A percentile compares a stretch with the other conserved stretches of the same genome.
phyloP scores from a whole-genome alignment of 2,888 invertebrate species.

The Latrodectus hesperus region DNA sequence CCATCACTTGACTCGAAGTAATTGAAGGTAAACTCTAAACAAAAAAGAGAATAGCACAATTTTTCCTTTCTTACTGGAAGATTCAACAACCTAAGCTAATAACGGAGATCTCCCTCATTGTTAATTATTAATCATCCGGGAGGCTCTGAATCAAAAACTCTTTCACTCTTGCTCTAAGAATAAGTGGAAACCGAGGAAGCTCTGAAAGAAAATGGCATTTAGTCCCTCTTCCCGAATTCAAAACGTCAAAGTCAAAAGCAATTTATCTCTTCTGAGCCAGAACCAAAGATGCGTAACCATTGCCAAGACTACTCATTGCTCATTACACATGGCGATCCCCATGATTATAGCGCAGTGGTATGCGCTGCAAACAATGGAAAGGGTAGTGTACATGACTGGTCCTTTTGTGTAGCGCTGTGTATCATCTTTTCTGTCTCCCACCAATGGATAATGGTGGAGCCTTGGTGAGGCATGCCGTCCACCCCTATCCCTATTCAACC shows the following conservation, averaged over 20 bases:
- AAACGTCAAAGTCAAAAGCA: constrained; percentile 53
- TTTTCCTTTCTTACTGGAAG: constrained; percentile 46
- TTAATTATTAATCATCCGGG: constrained; percentile 53
- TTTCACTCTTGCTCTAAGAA: constrained; percentile 37
- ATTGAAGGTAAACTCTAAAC: not conserved
- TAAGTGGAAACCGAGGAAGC: constrained; percentile 5
- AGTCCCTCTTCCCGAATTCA: constrained; percentile 47
- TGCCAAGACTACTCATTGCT: constrained; percentile 53
- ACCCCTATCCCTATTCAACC: constrained; percentile 42
- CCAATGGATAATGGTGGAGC: constrained; percentile 51
- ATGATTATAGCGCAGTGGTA: constrained; percentile 55
- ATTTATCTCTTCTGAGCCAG: constrained; percentile 52
- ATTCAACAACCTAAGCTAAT: constrained; percentile 54
- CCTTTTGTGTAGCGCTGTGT: constrained; percentile 53
- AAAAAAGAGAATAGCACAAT: constrained; percentile 21
- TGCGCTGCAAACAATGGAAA: constrained; percentile 45
- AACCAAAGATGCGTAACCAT: constrained; percentile 64
- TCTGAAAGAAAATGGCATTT: constrained; percentile 31
- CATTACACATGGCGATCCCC: constrained; percentile 58
- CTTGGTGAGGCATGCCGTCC: constrained; percentile 56
- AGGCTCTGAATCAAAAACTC: constrained; percentile 58
- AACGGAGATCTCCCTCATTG: constrained; percentile 41
- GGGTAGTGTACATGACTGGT: constrained; percentile 49
- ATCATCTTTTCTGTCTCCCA: constrained; percentile 59
- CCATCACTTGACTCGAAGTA: not conserved